Evolutionary conservation across 2,888 invertebrate genomes (phyloP).

Genomic region (Tubulanus polymorphus): DNA sequence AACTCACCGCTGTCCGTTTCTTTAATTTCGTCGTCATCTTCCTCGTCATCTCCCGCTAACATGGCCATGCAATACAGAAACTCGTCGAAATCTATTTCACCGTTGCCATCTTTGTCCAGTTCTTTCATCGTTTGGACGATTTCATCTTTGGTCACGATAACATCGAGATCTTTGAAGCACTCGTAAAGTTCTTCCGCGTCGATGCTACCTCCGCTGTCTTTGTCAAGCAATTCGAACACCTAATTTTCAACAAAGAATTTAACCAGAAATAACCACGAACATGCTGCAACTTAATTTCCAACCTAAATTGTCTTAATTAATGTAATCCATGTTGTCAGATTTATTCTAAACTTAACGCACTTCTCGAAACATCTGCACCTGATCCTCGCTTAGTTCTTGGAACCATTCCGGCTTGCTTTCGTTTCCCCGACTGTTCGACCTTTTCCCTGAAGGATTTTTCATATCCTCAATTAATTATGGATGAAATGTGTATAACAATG

Average conservation of each 20-base stretch:
- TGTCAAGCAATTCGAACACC: conserved; percentile 35
- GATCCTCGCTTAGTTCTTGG: conserved; percentile 27
- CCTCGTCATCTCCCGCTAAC: too few species aligned
- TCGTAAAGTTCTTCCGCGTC: conserved; percentile 29
- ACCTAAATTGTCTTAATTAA: neutral
- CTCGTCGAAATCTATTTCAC: conserved; percentile 37
- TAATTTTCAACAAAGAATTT: too few species aligned
- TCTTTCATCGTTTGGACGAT: conserved; percentile 27
- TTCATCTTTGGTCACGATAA: conserved; percentile 28
- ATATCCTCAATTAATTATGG: too few species aligned
- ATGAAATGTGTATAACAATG: too few species aligned
- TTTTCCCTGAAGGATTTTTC: neutral
- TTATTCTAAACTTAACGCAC: conserved; percentile 21
- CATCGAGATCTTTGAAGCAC: conserved; percentile 28
- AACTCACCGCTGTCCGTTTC: too few species aligned
- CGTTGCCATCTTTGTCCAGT: conserved; percentile 33
- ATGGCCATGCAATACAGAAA: conserved; percentile 32
- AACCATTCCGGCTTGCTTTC: conserved; percentile 24
- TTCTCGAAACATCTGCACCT: conserved; percentile 28
- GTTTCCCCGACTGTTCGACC: conserved; percentile 16
- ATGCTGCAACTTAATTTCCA: neutral
- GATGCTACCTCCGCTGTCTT: conserved; percentile 28
- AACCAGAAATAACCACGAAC: neutral
- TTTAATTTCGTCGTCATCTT: too few species aligned
- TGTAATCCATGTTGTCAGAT: neutral